Evolutionary conservation across 2,113 vertebrate genomes (phyloP), one percentile per base, ranked within the genome.

Genomic region (Dascyllus trimaculatus): DNA sequence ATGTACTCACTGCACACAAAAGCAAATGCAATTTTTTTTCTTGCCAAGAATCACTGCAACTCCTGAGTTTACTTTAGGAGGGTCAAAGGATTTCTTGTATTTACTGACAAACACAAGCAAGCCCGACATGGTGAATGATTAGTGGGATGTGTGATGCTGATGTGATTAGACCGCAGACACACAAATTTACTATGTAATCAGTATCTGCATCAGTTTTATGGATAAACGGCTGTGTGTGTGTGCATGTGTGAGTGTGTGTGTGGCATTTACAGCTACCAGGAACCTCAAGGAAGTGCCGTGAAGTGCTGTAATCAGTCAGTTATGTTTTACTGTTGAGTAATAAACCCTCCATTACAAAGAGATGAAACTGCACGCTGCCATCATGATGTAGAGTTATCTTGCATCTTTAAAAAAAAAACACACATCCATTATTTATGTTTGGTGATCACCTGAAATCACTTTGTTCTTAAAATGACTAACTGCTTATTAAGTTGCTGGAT

Each of bases 51-150:
- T 35, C 24, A 10, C 5, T 1, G 1, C 0, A 62, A 11, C 10
- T 49, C 18, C n/a, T n/a, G 0, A 7, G 43, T 67, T 73, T 35
- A 21, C 60, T 52, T 46, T 11, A 40, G 43, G 24, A 45, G 22
- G 14, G n/a, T 18, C 25, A 70, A 35, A 53, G 8, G 3, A 14
- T 29, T 25, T 19, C 40, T 32, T 61, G 38, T 17, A 9, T 57
- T 57, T 58, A 45, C 14, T 21, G 18, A 48, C 0, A 71, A 43
- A 10, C 29, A 84, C 54, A 43, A 89, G 81, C 76, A 89, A 85
- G 25, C 2, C 0, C n/a, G 9, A 29, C 2, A 17, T 17, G 14
- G 11, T 67, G 5, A 84, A 54, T 38, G 6, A 77, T 69, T 48
- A 22, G 38, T 18, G 5, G 5, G 26, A 29, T 5, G 5, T 29